A percentile compares a stretch with the other conserved stretches of the same genome.
These are phyloP conservation scores for Phaonia tiefii DNA, from an alignment of 2,888 invertebrate genomes.

Conservation along the genomic window DNA sequence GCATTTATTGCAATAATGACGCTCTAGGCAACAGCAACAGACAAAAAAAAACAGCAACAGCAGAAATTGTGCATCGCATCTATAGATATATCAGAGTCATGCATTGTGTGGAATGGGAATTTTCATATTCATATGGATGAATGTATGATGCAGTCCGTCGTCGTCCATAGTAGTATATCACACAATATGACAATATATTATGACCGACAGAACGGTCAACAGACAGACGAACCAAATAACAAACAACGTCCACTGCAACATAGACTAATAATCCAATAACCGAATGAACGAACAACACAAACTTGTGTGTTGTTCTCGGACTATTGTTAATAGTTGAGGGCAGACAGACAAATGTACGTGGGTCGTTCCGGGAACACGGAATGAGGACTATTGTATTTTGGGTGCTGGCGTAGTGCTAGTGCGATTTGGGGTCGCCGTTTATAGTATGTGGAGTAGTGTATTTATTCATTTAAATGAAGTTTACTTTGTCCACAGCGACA, in stretches of 20 bases:
- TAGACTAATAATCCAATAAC: conserved; percentile 29
- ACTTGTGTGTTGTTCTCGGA: not conserved
- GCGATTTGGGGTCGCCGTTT: not conserved
- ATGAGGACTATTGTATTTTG: not conserved
- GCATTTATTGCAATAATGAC: conserved; percentile 62
- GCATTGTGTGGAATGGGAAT: not conserved
- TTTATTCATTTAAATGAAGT: conserved; percentile 66
- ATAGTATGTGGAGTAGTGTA: not conserved
- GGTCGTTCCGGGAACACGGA: too few species aligned
- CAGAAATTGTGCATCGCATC: not conserved
- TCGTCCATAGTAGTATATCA: not conserved
- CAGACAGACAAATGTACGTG: too few species aligned
- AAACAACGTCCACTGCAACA: not conserved
- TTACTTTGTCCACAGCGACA: conserved; percentile 45
- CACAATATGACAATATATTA: conserved; percentile 24
- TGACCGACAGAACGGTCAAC: not conserved
- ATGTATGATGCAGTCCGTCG: too few species aligned
- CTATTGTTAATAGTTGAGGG: too few species aligned
- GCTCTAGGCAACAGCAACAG: conserved; percentile 43
- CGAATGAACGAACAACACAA: conserved; percentile 18
- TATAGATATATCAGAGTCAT: not conserved
- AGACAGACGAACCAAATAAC: not conserved
- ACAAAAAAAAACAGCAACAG: not conserved
- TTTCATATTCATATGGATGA: too few species aligned
- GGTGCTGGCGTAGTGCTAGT: not conserved